A percentile compares a stretch with the other conserved stretches of the same genome.
Conservation (phyloP, 2,888 invertebrate genomes). For the Trichogramma dendrolimi region DNA sequence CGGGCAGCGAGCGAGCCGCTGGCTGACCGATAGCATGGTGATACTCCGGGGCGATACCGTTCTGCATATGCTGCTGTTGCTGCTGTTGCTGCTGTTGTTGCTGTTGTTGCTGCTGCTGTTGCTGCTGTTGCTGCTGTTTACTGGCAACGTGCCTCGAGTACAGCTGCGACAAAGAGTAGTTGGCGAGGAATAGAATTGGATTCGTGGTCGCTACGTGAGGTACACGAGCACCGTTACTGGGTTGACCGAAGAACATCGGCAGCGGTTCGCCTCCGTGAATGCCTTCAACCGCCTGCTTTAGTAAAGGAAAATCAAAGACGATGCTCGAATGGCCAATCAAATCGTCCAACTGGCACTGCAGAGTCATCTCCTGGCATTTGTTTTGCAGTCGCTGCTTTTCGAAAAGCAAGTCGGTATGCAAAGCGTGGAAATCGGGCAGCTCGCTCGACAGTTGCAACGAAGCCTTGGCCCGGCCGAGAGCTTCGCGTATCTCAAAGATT, state of each 20-base stretch:
- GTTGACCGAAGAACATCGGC: constrained; percentile 42
- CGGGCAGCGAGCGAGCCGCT: neutral
- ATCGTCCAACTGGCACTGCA: constrained; percentile 69
- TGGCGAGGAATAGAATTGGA: constrained; percentile 69
- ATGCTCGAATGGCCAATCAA: constrained; percentile 64
- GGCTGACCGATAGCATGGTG: neutral
- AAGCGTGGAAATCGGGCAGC: constrained; percentile 60
- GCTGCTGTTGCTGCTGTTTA: constrained; percentile 58
- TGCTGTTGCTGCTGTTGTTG: constrained; percentile 43
- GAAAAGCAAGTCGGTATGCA: constrained; percentile 60
- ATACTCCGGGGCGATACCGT: too few species aligned
- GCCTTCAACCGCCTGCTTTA: constrained; percentile 64
- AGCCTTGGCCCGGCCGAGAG: constrained; percentile 60
- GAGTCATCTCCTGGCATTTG: constrained; percentile 68
- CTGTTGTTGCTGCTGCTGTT: constrained; percentile 56
- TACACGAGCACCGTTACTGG: constrained; percentile 41
- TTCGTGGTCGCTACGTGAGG: constrained; percentile 58
- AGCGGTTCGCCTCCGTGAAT: constrained; percentile 60
- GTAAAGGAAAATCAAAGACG: constrained; percentile 64
- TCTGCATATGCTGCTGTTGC: neutral
- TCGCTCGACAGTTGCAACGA: constrained; percentile 60
- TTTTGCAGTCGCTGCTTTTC: constrained; percentile 67
- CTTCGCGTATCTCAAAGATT: constrained; percentile 64
- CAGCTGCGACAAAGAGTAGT: constrained; percentile 72
- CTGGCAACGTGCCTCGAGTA: constrained; percentile 64